phyloP scores from a whole-genome alignment of 2,888 invertebrate species.

The Aporophyla lueneburgensis region DNA sequence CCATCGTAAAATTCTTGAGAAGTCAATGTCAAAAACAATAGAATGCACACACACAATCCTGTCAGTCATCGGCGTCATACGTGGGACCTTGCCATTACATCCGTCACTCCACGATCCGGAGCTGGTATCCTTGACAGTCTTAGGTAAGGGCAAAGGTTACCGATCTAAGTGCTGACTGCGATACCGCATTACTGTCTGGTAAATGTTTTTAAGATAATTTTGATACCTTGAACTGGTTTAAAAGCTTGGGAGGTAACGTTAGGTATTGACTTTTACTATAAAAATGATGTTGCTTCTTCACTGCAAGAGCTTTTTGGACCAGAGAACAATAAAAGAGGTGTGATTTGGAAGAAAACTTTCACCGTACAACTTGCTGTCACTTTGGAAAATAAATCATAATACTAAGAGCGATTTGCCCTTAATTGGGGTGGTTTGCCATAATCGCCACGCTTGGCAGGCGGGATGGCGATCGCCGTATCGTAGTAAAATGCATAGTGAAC shows the following conservation, averaged over 20 bases:
- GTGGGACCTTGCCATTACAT: slow-evolving; percentile 68
- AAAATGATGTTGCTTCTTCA: background rate
- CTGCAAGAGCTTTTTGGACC: background rate
- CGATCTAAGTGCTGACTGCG: slow-evolving; percentile 22
- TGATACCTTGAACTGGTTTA: slow-evolving; percentile 56
- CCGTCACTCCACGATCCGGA: slow-evolving; percentile 56
- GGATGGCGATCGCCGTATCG: no score
- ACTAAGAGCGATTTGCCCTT: no score
- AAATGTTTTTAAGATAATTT: slow-evolving; percentile 53
- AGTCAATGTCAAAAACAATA: slow-evolving; percentile 56
- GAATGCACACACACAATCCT: slow-evolving; percentile 22
- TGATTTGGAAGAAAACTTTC: no score
- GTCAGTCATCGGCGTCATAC: slow-evolving; percentile 50
- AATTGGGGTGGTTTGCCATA: no score
- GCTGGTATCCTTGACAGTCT: slow-evolving; percentile 66
- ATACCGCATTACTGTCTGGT: slow-evolving; percentile 47
- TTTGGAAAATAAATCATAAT: no score
- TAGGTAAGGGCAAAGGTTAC: slow-evolving; percentile 63
- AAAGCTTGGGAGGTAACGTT: slow-evolving; percentile 13
- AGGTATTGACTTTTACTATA: background rate
- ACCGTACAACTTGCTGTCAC: no score
- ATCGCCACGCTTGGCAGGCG: no score
- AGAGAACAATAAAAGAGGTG: no score
- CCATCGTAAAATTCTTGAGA: slow-evolving; percentile 30
- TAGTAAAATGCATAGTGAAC: no score